Percentiles rank a stretch among this genome's conserved stretches.
Evolutionary conservation across 2,113 vertebrate species (phyloP).

Genomic region (Antechinus stuartii): DNA sequence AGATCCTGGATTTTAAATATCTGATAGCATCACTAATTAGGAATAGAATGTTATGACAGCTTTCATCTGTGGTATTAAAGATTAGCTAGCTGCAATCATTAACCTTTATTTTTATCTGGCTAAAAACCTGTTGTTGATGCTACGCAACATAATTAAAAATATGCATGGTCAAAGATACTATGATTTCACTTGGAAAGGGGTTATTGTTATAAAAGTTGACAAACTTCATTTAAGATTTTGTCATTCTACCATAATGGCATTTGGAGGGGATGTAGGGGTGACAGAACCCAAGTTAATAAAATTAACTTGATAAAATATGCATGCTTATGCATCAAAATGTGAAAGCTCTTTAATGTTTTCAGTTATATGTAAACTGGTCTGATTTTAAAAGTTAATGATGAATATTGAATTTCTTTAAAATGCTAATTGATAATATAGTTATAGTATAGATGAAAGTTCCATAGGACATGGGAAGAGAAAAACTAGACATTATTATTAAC

Average conservation of each 20-base stretch:
- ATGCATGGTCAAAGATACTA: background rate
- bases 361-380: background rate
- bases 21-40: slow-evolving; percentile 57
- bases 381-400: background rate
- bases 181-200: background rate
- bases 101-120: slow-evolving; percentile 55
- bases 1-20: slow-evolving; percentile 36
- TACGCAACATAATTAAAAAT: slow-evolving; percentile 17
- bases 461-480: background rate
- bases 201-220: slow-evolving; percentile 42
- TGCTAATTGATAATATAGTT: background rate
- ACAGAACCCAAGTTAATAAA: slow-evolving; percentile 39
- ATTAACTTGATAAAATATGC: background rate
- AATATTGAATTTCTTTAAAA: background rate
- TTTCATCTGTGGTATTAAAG: slow-evolving; percentile 47
- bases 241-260: slow-evolving; percentile 33
- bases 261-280: background rate
- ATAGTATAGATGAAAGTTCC: slow-evolving; percentile 19
- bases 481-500: background rate
- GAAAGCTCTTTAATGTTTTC: background rate
- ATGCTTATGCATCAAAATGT: background rate
- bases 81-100: slow-evolving; percentile 33
- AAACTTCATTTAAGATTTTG: background rate
- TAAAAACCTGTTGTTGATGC: background rate
- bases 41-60: slow-evolving; percentile 48